phyloP scores from a whole-genome alignment of 1,140 invertebrate genomes.

The Helicoverpa armigera region DNA sequence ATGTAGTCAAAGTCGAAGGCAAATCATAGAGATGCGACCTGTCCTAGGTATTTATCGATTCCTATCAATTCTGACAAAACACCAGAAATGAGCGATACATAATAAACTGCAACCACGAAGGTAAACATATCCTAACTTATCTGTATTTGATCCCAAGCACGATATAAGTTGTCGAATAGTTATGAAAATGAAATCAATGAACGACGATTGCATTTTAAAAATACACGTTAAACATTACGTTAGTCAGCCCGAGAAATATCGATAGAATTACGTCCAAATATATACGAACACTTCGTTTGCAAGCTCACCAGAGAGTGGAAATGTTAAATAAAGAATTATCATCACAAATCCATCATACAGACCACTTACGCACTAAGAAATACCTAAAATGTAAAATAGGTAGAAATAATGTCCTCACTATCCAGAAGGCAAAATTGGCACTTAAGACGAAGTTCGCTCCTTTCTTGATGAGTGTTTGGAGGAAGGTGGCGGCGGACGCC shows the following conservation, averaged over 20 bases:
- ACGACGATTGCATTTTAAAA: conserved; percentile 45
- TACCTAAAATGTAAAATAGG: conserved; percentile 85
- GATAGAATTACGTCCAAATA: conserved; percentile 45
- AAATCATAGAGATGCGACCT: conserved; percentile 37
- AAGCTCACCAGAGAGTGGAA: conserved; percentile 61
- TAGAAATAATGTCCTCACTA: conserved; percentile 85
- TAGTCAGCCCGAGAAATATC: conserved; percentile 49
- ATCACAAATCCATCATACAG: conserved; percentile 74
- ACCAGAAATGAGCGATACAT: conserved; percentile 34
- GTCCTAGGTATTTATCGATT: conserved; percentile 10
- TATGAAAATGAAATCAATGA: conserved; percentile 49
- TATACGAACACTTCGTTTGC: conserved; percentile 55
- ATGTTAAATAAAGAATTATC: conserved; percentile 61
- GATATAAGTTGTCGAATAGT: conserved; percentile 68
- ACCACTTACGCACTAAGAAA: conserved; percentile 83
- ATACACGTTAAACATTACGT: conserved; percentile 48
- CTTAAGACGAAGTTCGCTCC: conserved; percentile 83
- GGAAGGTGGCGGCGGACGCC: conserved; percentile 54
- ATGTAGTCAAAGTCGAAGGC: conserved; percentile 41
- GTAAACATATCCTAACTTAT: conserved; percentile 73
- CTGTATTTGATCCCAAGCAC: conserved; percentile 83
- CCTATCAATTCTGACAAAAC: conserved; percentile 31
- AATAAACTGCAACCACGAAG: conserved; percentile 40
- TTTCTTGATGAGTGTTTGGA: conserved; percentile 63
- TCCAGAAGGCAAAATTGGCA: conserved; percentile 87